Evolutionary conservation across 1,140 invertebrate species (phyloP), one percentile per base, ranked within the genome.

Genomic region (Druon quercuslanigerum): DNA sequence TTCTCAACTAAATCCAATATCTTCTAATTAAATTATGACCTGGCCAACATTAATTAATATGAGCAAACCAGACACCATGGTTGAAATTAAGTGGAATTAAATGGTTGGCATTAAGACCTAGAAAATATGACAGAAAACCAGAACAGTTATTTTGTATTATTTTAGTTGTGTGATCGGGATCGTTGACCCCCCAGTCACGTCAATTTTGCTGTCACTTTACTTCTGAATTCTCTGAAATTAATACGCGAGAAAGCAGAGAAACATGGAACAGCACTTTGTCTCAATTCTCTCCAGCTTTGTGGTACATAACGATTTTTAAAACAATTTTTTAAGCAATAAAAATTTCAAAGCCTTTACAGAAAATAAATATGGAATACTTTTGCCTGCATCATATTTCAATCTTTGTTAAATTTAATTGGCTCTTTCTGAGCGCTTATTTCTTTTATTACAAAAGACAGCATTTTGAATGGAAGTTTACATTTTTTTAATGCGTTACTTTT

Each of bases 191-290:
- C 12, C 57, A 40, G 60, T 46, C 60, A n/a, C 25, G 60, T 66
- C 25, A 66, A 66, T 66, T 40, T 66, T 33, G 13, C 25, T 66
- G 60, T 16, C 60, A 66, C 25, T 66, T 66, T 20, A 66, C 60
- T 46, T 66, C 60, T 66, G n/a, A 40, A 40, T 66, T 66, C 60
- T 66, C 60, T 25, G 60, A n/a, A 40, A 66, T 66, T 66, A 66
- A 66, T 66, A 66, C 25, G 40, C 25, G 60, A 66, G 25, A 66
- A 66, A 40, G 33, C 25, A 40, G n/a, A 66, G 60, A 66, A 66
- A 66, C 60, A 66, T 66, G 60, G 25, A 40, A 66, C 40, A 66
- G 60, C 60, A 66, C 60, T 66, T 40, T 40, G 60, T 40, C 60
- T 66, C 60, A 33, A 66, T 66, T 66, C 14, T 66, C 60, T 1